Percentiles rank a stretch among this genome's conserved stretches.
Conservation (phyloP, 1,140 invertebrate species). For the Alviniconcha marisindica region DNA sequence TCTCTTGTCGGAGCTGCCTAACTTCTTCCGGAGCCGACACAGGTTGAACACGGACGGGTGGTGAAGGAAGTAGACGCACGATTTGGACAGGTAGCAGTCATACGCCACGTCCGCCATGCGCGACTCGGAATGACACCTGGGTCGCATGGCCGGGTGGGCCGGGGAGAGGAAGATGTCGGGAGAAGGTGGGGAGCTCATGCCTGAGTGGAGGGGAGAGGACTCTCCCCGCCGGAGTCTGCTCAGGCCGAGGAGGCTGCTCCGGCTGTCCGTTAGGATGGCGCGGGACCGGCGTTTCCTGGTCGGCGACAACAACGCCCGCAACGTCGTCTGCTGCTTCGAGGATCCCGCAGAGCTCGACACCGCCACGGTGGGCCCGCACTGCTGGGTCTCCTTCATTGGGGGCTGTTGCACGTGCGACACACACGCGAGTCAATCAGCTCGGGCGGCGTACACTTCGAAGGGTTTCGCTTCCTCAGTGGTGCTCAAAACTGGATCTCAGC, state of each 20-base stretch:
- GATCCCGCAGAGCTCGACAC: not conserved
- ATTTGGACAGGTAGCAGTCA: conserved; percentile 52
- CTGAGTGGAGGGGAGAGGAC: not conserved
- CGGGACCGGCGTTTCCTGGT: not conserved
- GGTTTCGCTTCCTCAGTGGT: no score
- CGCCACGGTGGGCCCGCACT: not conserved
- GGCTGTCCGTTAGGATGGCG: not conserved
- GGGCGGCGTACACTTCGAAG: no score
- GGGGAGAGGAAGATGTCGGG: conserved; percentile 23
- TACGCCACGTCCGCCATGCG: conserved; percentile 51
- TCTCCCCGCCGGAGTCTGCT: not conserved
- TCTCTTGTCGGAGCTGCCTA: conserved; percentile 55
- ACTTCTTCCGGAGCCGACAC: conserved; percentile 54
- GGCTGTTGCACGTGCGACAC: no score
- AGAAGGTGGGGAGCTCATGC: not conserved
- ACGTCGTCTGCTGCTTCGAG: not conserved
- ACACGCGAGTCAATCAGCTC: no score
- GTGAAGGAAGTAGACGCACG: conserved; percentile 52
- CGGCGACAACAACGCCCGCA: conserved; percentile 19
- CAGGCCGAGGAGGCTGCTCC: not conserved
- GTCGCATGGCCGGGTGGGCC: not conserved
- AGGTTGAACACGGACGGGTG: conserved; percentile 56
- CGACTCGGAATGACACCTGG: conserved; percentile 53
- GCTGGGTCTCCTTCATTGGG: conserved; percentile 10
- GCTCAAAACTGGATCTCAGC: no score